Percentiles rank a stretch among this genome's conserved stretches.
These are phyloP conservation scores for Solenopsis fugax DNA, from an alignment of 1,140 invertebrate genomes.

Conservation along the genomic window DNA sequence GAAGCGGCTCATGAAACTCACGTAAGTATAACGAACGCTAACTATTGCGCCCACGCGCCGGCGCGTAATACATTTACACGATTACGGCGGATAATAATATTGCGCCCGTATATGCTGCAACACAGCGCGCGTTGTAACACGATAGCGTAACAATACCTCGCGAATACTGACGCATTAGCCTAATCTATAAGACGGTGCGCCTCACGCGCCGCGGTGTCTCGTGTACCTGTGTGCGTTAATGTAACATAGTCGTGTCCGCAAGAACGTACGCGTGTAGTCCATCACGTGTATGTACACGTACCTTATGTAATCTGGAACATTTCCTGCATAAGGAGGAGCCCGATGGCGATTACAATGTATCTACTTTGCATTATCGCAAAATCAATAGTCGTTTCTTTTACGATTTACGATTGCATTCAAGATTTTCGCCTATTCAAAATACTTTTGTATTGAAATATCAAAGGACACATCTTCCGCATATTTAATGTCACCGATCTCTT, in stretches of 20 bases:
- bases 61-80: conserved; percentile 51
- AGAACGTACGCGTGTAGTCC: conserved; percentile 24
- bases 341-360: conserved; percentile 7
- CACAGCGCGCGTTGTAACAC: conserved; percentile 48
- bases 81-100: conserved; percentile 62
- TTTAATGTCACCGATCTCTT: neutral
- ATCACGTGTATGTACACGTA: neutral
- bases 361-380: neutral
- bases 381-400: neutral
- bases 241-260: conserved; percentile 20
- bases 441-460: neutral
- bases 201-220: neutral
- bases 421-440: neutral
- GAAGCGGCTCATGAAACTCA: conserved; percentile 23
- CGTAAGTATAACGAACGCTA: conserved; percentile 38
- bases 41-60: conserved; percentile 23
- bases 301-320: conserved; percentile 6
- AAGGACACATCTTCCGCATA: neutral
- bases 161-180: conserved; percentile 48
- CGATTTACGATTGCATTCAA: neutral
- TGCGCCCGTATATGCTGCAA: conserved; percentile 43
- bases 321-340: neutral
- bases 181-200: conserved; percentile 50
- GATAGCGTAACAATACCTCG: conserved; percentile 60
- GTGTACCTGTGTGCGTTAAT: conserved; percentile 18